Conservation (phyloP, 92 coral and sea anemone species). For the Bergia sp. region DNA sequence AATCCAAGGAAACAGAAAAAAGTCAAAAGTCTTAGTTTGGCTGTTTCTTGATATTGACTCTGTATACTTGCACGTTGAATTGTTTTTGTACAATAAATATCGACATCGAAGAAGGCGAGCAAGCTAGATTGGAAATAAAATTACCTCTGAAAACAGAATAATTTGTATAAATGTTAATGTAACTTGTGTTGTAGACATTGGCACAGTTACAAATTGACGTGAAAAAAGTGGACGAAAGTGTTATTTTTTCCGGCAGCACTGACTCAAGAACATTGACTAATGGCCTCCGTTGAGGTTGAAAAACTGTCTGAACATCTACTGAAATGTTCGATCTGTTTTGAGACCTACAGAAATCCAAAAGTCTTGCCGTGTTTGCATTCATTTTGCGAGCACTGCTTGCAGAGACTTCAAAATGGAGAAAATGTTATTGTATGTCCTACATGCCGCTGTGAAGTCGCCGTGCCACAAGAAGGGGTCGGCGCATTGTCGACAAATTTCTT, state of each 20-base stretch:
- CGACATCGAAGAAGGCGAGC: too few species aligned
- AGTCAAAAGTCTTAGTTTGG: neutral
- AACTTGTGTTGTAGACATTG: slow-evolving; percentile 16
- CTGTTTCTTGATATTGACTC: neutral
- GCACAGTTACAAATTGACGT: neutral
- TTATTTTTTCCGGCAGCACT: neutral
- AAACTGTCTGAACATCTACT: slow-evolving; percentile 94
- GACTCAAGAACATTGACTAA: slow-evolving; percentile 13
- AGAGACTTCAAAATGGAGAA: slow-evolving; percentile 86
- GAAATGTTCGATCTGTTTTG: slow-evolving; percentile 94
- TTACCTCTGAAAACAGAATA: neutral
- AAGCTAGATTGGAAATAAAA: neutral
- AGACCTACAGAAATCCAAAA: slow-evolving; percentile 89
- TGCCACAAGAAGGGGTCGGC: slow-evolving; percentile 88
- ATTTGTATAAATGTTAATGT: neutral
- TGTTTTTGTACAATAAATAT: too few species aligned
- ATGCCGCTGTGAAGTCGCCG: slow-evolving; percentile 81
- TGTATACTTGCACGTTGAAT: neutral
- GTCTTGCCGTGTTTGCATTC: slow-evolving; percentile 96
- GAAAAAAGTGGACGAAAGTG: neutral
- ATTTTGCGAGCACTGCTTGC: slow-evolving; percentile 87
- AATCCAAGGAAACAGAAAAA: neutral
- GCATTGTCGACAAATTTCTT: slow-evolving; percentile 92
- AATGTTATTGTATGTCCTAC: slow-evolving; percentile 87
- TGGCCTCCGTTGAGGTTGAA: slow-evolving; percentile 99